These are phyloP conservation scores for Drosophila greeni DNA, from an alignment of 2,888 invertebrate genomes.

Conservation along the genomic window DNA sequence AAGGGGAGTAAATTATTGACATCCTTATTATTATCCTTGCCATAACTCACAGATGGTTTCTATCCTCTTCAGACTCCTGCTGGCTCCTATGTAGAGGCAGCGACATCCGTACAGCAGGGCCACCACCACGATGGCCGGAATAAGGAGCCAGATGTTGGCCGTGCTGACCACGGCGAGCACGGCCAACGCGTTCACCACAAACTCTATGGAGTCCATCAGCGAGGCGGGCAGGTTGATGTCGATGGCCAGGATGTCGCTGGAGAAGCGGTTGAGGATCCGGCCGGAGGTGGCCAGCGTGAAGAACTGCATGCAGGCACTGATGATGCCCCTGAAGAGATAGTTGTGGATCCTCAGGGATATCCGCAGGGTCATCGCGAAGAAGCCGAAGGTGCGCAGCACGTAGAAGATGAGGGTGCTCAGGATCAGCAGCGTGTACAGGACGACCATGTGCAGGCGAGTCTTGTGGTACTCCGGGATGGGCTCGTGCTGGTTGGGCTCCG, in stretches of 20 bases:
- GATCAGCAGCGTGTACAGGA: constrained; percentile 73
- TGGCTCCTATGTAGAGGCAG: constrained; percentile 80
- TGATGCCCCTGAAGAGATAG: constrained; percentile 86
- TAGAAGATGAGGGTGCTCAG: constrained; percentile 78
- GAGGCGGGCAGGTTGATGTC: constrained; percentile 82
- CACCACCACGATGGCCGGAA: constrained; percentile 82
- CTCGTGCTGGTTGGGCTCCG: constrained; percentile 57
- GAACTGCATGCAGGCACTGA: constrained; percentile 86
- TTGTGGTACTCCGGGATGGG: constrained; percentile 46
- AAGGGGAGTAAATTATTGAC: too few species aligned
- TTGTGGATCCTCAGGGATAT: constrained; percentile 88
- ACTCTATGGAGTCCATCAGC: constrained; percentile 82
- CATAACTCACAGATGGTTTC: constrained; percentile 76
- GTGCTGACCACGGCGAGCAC: constrained; percentile 83
- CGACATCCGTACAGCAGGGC: constrained; percentile 82
- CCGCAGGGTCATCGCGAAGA: constrained; percentile 86
- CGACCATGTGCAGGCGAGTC: constrained; percentile 65
- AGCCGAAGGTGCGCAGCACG: constrained; percentile 82
- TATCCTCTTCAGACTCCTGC: constrained; percentile 80
- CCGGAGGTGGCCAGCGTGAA: constrained; percentile 85
- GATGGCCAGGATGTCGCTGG: constrained; percentile 85
- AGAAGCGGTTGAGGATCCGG: constrained; percentile 86
- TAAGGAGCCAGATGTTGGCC: constrained; percentile 82
- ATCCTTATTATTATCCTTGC: too few species aligned
- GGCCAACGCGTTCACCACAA: constrained; percentile 74